Evolutionary conservation across 2,113 vertebrate genomes (phyloP).

Genomic region (Muscicapa adusta): DNA sequence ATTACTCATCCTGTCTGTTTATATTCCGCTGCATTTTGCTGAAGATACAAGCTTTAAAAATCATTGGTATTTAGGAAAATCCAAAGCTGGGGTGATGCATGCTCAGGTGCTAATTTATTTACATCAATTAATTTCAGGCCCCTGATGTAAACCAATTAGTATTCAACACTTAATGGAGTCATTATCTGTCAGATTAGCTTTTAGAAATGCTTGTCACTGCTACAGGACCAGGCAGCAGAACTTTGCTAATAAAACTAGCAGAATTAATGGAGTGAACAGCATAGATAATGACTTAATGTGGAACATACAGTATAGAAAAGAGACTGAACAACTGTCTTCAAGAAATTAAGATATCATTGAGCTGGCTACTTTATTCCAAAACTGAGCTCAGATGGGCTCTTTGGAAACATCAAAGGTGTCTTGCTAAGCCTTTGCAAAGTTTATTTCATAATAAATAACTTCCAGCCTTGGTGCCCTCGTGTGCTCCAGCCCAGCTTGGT

Average conservation of each 20-base stretch:
- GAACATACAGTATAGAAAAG: slow-evolving; percentile 88
- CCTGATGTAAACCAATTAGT: slow-evolving; percentile 96
- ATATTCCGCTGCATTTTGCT: slow-evolving; percentile 59
- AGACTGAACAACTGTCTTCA: slow-evolving; percentile 79
- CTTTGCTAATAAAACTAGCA: slow-evolving; percentile 91
- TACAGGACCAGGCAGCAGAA: slow-evolving; percentile 79
- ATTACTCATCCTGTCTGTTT: slow-evolving; percentile 68
- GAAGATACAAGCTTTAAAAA: slow-evolving; percentile 67
- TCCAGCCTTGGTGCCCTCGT: not conserved
- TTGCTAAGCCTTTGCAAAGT: not conserved
- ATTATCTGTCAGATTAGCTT: slow-evolving; percentile 97
- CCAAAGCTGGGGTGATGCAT: slow-evolving; percentile 74
- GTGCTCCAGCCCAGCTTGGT: not conserved
- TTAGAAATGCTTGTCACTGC: slow-evolving; percentile 86
- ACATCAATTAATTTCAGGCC: slow-evolving; percentile 93
- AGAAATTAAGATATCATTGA: slow-evolving; percentile 88
- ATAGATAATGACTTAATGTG: slow-evolving; percentile 97
- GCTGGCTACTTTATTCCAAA: slow-evolving; percentile 72
- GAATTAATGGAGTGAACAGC: slow-evolving; percentile 94
- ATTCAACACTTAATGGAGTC: slow-evolving; percentile 91
- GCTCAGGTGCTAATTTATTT: slow-evolving; percentile 97
- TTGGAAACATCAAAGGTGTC: slow-evolving; percentile 4
- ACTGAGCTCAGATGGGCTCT: slow-evolving; percentile 28
- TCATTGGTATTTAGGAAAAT: slow-evolving; percentile 71
- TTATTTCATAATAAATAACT: not conserved